Evolutionary conservation across 1,140 invertebrate species (phyloP).

Genomic region (Trachymyrmex cornetzi): DNA sequence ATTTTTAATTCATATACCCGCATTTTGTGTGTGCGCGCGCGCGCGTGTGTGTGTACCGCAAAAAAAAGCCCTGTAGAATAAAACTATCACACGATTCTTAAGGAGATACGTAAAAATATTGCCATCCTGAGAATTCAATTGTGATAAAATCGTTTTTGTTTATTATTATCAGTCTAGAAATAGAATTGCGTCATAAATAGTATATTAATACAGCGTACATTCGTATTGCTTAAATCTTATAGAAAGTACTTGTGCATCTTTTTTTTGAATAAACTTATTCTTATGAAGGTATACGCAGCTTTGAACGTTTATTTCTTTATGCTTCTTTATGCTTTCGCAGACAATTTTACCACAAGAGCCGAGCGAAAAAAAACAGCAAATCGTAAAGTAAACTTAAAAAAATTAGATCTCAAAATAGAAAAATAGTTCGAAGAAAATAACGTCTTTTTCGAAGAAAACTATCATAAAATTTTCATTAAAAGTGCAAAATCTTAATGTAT

Average conservation of each 20-base stretch:
- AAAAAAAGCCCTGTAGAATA: not conserved
- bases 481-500: not conserved
- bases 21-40: not conserved
- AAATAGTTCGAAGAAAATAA: not conserved
- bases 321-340: constrained; percentile 11
- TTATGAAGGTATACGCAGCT: not conserved
- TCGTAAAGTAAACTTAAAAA: constrained; percentile 15
- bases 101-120: not conserved
- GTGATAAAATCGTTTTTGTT: not conserved
- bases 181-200: constrained; percentile 9
- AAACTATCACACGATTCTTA: not conserved
- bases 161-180: not conserved
- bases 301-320: not conserved
- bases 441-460: not conserved
- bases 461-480: not conserved
- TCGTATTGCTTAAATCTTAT: not conserved
- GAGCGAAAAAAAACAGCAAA: not conserved
- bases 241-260: constrained; percentile 32
- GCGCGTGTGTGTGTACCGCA: not conserved
- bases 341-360: not conserved
- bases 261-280: not conserved
- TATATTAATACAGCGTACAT: not conserved
- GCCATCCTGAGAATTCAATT: not conserved
- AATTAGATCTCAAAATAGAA: constrained; percentile 31
- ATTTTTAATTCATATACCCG: not conserved